phyloP scores from a whole-genome alignment of 2,888 invertebrate species.

The Halocaridina rubra region DNA sequence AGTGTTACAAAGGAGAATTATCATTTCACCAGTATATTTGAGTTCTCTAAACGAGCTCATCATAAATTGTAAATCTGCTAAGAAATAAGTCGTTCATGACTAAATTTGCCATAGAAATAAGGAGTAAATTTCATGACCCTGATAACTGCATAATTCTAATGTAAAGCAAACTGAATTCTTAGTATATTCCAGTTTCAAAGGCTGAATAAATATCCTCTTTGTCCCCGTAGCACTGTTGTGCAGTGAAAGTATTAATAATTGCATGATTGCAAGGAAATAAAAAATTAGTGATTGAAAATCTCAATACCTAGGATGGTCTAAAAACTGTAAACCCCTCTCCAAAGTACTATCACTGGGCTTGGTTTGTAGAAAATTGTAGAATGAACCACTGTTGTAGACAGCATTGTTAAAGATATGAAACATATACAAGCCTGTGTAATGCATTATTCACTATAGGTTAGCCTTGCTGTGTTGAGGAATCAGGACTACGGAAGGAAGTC shows the following conservation, averaged over 20 bases:
- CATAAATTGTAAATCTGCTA: neutral
- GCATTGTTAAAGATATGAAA: slow-evolving; percentile 38
- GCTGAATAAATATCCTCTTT: no score
- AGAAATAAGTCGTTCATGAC: no score
- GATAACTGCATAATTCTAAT: no score
- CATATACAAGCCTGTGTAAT: slow-evolving; percentile 53
- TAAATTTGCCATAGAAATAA: no score
- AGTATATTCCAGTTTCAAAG: no score
- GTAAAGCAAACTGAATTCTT: no score
- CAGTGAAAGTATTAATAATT: no score
- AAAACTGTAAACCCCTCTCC: slow-evolving; percentile 31
- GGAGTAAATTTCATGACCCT: no score
- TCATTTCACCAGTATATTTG: slow-evolving; percentile 31
- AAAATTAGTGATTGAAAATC: no score
- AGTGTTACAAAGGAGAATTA: slow-evolving; percentile 18
- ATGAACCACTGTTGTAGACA: slow-evolving; percentile 49
- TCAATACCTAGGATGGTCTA: slow-evolving; percentile 9
- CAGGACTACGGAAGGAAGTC: slow-evolving; percentile 50
- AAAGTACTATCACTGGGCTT: slow-evolving; percentile 52
- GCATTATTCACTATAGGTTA: slow-evolving; percentile 55
- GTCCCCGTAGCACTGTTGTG: no score
- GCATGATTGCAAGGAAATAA: no score
- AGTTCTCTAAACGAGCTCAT: slow-evolving; percentile 20
- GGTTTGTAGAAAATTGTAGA: slow-evolving; percentile 48
- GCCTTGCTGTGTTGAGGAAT: slow-evolving; percentile 56